Conservation (phyloP, 2,888 invertebrate species). For the Pachycephus smyrnensis region DNA sequence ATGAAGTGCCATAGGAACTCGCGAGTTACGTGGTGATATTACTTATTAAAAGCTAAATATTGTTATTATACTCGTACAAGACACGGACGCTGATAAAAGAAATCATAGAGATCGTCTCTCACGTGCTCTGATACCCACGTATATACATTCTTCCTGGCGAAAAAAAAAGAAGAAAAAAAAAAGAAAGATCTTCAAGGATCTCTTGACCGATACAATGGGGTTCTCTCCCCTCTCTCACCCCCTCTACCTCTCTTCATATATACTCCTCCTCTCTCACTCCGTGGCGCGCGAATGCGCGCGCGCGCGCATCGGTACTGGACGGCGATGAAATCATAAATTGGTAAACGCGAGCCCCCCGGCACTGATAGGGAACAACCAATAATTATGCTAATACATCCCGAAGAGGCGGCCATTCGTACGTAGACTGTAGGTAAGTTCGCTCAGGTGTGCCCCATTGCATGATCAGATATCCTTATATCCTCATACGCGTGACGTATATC, state of each 20-base stretch:
- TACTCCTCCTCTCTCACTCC: not conserved
- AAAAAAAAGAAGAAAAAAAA: not conserved
- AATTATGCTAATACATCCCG: slow-evolving; percentile 62
- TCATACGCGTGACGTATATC: not conserved
- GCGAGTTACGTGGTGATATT: not conserved
- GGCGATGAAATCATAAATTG: slow-evolving; percentile 63
- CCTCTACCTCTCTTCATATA: not conserved
- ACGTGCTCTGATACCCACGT: not conserved
- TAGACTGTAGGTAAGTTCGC: slow-evolving; percentile 28
- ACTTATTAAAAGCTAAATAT: not conserved
- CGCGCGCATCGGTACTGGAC: slow-evolving; percentile 27
- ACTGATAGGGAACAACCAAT: slow-evolving; percentile 61
- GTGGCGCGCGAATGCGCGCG: not conserved
- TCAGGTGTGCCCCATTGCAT: not conserved
- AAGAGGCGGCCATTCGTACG: slow-evolving; percentile 54
- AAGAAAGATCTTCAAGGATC: not conserved
- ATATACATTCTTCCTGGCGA: not conserved
- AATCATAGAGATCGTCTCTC: not conserved
- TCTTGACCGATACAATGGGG: not conserved
- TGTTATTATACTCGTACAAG: not conserved
- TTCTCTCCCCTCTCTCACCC: not conserved
- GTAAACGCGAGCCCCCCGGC: slow-evolving; percentile 59
- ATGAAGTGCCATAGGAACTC: not conserved
- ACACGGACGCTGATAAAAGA: not conserved
- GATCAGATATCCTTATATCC: not conserved